Conservation (phyloP, 1,140 invertebrate genomes). For the Scaptodrosophila lebanonensis region DNA sequence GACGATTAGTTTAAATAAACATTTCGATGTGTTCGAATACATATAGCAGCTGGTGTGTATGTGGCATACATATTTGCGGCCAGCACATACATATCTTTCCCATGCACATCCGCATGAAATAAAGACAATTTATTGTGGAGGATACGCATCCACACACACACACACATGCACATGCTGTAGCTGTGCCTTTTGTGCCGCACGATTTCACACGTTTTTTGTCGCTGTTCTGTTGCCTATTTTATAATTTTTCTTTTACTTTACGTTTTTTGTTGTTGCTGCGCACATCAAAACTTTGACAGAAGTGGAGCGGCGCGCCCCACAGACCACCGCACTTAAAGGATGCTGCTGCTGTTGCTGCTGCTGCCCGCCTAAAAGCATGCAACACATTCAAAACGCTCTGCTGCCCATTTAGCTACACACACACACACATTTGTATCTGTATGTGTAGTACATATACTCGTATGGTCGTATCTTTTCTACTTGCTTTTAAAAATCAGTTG, state of each 20-base stretch:
- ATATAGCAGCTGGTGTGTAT: too few species aligned
- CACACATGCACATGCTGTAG: neutral
- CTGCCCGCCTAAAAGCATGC: constrained; percentile 27
- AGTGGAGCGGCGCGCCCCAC: constrained; percentile 57
- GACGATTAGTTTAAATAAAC: too few species aligned
- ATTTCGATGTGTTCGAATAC: too few species aligned
- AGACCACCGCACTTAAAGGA: constrained; percentile 30
- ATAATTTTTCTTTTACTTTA: neutral
- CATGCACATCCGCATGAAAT: constrained; percentile 54
- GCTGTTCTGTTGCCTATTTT: constrained; percentile 10
- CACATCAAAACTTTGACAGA: constrained; percentile 69
- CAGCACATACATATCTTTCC: constrained; percentile 9
- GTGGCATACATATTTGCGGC: too few species aligned
- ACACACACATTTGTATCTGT: neutral
- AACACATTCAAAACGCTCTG: constrained; percentile 30
- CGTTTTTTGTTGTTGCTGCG: constrained; percentile 14
- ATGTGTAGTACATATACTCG: neutral
- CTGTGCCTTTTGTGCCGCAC: constrained; percentile 5
- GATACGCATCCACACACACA: constrained; percentile 46
- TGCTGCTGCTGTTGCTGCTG: constrained; percentile 5
- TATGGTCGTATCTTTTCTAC: neutral
- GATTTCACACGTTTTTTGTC: constrained; percentile 46
- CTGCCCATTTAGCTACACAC: constrained; percentile 1
- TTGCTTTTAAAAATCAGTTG: constrained; percentile 8
- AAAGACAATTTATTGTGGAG: constrained; percentile 66